Evolutionary conservation across 2,797 vertebrate species (phyloP), one percentile per base, ranked within the genome.

Genomic region (Rhadinocentrus ornatus): DNA sequence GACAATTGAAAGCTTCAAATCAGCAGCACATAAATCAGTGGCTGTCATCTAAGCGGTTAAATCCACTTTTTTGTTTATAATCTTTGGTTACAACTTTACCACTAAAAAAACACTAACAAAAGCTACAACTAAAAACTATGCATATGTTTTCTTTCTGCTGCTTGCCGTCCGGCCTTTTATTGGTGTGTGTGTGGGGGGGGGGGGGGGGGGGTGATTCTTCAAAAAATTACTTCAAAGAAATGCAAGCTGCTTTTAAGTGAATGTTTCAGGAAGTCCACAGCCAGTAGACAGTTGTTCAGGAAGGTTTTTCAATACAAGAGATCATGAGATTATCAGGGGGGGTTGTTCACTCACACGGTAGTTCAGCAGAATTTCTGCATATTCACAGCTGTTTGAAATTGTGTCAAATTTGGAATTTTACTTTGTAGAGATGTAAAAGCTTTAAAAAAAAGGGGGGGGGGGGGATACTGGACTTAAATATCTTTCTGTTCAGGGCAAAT

Each of bases 251-350:
- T 34, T 81, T 83, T 69, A 67, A 78, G 64, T 52, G 66, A 62
- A 73, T 64, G 52, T 63, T 70, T 68, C 63, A 73, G 80, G 79
- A 87, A 80, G 80, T 79, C 67, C 58, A 31, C 50, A 55, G 57
- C 50, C 73, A 64, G 69, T 31, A 52, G 69, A 66, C n/a, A 6
- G 52, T 32, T 37, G 20, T 68, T 77, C 68, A 62, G n/a, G 57
- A 68, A 29, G 31, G 70, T 63, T 71, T 80, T 67, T 66, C 55
- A 78, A 72, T 53, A 31, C 56, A 4, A 16, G 24, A 62, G 65
- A 79, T 73, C 69, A 53, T 35, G 71, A 73, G 69, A 67, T 72
- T 69, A 52, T 62, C 63, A 26, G 35, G 2, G 22, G 11, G 35
- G 34, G 64, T 64, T n/a, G 65, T 27, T 59, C n/a, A 9, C 61